Base-by-base conservation (phyloP, 1,140 invertebrate genomes). In the Lucilia cuprina region DNA sequence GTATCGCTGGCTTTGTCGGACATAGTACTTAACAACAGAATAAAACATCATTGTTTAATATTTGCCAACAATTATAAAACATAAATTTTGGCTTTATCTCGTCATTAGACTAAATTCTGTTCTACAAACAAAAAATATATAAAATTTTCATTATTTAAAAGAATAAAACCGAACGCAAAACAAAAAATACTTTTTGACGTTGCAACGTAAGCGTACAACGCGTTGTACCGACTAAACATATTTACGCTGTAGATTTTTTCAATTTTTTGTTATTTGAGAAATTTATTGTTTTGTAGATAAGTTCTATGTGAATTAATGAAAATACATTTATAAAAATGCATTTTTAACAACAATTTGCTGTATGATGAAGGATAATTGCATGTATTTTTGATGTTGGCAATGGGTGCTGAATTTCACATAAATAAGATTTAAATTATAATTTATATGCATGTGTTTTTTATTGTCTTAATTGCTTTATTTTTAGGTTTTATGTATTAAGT, bases 81-180 rank as follows among this genome's bases (percentile, higher is more conserved):
- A 82, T 77, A 78, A 55, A 83, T 83, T 90, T 87, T 87, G 75
- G 86, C 86, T 82, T 89, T 88, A 90, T 86, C 88, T 87, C 87
- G 85, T 88, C 86, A 87, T 90, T 90, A 90, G 88, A 88, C 85
- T 82, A 85, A 86, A 74, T 84, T 82, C 78, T 25, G 65, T 70
- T 17, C 17, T 49, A 12, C 13, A 49, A 13, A 5, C 1, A n/a
- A 55, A 41, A 41, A 41, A 55, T 12, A 12, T 55, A 55, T 14
- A 55, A 55, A 55, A 55, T 55, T 55, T 8, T 55, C 19, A 70
- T 70, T 70, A 70, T 55, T 55, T 17, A n/a, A n/a, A n/a, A n/a
- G 17, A 21, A 70, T 19, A 70, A 55, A 17, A 70, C n/a, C n/a
- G n/a, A n/a, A n/a, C n/a, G n/a, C 17, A 65, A 65, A 65, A 70